phyloP scores from a whole-genome alignment of 2,888 invertebrate genomes.

The Tachystola acroxantha region DNA sequence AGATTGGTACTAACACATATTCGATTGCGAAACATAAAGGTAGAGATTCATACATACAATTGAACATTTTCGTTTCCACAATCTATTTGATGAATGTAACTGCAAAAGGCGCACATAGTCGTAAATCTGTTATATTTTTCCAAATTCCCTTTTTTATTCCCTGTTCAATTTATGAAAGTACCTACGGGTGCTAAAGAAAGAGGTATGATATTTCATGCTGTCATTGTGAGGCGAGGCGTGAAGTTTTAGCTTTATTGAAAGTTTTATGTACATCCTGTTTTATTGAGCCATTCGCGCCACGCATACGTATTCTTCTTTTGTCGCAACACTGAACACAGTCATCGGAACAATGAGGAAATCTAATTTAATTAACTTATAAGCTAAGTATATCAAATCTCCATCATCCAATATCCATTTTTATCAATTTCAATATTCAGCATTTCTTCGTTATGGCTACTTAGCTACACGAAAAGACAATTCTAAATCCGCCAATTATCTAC shows the following conservation, averaged over 20 bases:
- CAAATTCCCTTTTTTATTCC: constrained; percentile 31
- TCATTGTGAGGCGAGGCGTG: constrained; percentile 40
- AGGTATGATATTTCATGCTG: constrained; percentile 52
- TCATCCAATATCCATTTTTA: too few species aligned
- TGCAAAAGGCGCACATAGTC: neutral
- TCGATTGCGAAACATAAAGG: too few species aligned
- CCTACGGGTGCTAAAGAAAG: constrained; percentile 37
- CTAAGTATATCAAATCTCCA: too few species aligned
- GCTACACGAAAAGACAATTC: too few species aligned
- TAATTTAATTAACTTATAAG: too few species aligned
- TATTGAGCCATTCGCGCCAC: constrained; percentile 18
- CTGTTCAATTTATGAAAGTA: constrained; percentile 35
- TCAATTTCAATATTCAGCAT: too few species aligned
- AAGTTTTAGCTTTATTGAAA: constrained; percentile 51
- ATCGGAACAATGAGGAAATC: too few species aligned
- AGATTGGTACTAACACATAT: too few species aligned
- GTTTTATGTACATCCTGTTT: constrained; percentile 28
- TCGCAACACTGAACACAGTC: constrained; percentile 12
- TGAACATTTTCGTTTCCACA: too few species aligned
- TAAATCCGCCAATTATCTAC: too few species aligned
- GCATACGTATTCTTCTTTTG: constrained; percentile 4
- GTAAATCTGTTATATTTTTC: constrained; percentile 23
- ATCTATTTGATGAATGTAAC: constrained; percentile 6
- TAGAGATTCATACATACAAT: too few species aligned
- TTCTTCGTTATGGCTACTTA: too few species aligned